phyloP scores from a whole-genome alignment of 37 sponge, comb jelly and placozoan genomes.

The Hormiphora californensis region DNA sequence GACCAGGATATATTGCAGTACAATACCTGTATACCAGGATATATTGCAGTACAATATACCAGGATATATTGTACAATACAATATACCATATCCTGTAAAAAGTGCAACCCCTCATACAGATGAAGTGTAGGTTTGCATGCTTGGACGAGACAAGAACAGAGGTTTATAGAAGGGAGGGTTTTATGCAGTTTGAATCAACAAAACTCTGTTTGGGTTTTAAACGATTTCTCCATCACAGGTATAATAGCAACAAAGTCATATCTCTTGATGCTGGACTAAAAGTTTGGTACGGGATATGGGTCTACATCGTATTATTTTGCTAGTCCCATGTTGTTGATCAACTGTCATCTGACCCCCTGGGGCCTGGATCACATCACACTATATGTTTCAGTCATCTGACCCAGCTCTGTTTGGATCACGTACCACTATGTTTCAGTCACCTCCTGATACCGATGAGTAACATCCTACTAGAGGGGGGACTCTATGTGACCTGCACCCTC shows the following conservation, averaged over 20 bases:
- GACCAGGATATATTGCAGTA: no score
- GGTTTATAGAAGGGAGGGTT: neutral
- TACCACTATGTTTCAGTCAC: neutral
- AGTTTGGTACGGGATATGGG: no score
- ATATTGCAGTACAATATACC: no score
- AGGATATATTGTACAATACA: no score
- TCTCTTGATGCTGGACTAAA: no score
- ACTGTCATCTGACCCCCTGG: no score
- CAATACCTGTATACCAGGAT: no score
- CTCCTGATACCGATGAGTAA: neutral
- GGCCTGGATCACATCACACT: neutral
- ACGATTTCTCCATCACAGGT: constrained; percentile 1
- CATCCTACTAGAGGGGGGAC: neutral
- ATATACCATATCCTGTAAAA: no score
- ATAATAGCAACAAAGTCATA: no score
- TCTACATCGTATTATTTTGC: no score
- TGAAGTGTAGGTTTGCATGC: constrained; percentile 21
- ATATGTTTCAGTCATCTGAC: neutral
- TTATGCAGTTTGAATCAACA: neutral
- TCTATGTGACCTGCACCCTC: neutral
- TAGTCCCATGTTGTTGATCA: no score
- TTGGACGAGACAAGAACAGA: neutral
- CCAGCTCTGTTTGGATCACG: neutral
- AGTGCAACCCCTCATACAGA: no score
- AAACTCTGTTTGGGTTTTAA: neutral